Base-by-base conservation (phyloP, 2,113 vertebrate genomes). In the Origma solitaria region DNA sequence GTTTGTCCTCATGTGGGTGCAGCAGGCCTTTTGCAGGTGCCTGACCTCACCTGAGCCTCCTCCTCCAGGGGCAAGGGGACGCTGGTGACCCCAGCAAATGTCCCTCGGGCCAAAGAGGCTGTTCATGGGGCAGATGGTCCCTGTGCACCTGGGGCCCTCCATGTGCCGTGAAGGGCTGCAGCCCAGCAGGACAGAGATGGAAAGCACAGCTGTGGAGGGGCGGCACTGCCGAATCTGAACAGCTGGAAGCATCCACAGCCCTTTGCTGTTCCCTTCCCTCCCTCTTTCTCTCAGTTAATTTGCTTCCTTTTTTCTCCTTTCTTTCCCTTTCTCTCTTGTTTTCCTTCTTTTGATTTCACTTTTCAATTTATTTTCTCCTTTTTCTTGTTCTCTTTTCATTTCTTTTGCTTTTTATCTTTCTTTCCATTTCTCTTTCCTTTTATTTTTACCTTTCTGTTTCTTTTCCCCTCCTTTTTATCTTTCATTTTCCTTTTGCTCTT, bases 171-270 rank as follows among this genome's bases (percentile, higher is more conserved):
- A 1, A 6, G 53, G 28, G 71, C 54, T 68, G 61, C 73, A 68
- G 72, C 37, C 40, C 15, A 2, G 73, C 1, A 2, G 86, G 72
- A 15, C 2, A 2, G 61, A 8, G 6, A 3, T 14, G 82, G 69
- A 56, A 60, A 75, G 60, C 51, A 19, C 49, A 94, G 51, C 83
- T 86, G 73, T 45, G 38, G 33, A 92, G 57, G 54, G 38, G 35
- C 0, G 0, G 78, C 45, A 30, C 12, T 35, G 45, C 28, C 0
- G 0, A 1, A 10, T 35, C 61, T 30, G n/a, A 92, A 25, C 24
- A 81, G 54, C 40, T 40, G 65, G 77, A 75, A 91, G 9, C n/a
- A 82, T 35, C 80, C 61, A 13, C 4, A 0, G 4, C 8, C 22
- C 33, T 38, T 70, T 38, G 24, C 35, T 79, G 8, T 65, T 76